Evolutionary conservation across 2,888 invertebrate species (phyloP).

Genomic region (Camponotus fellah): DNA sequence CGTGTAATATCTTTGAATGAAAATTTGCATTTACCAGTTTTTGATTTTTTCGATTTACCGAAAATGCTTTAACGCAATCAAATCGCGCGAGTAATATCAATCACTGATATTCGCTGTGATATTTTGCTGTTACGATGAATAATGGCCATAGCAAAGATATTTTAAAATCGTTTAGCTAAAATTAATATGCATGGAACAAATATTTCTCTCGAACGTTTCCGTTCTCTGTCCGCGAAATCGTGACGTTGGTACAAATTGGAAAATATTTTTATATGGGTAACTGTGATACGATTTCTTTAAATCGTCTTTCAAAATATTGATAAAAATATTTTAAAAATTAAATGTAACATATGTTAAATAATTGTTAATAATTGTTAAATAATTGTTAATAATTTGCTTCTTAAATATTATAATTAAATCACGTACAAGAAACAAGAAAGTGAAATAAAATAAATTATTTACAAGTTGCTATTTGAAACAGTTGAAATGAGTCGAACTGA

Average conservation of each 20-base stretch:
- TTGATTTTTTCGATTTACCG: neutral
- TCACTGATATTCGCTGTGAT: slow-evolving; percentile 36
- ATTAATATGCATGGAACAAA: slow-evolving; percentile 50
- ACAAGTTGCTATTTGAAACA: neutral
- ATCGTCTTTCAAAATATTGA: neutral
- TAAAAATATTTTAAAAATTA: slow-evolving; percentile 5
- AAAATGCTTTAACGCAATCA: slow-evolving; percentile 12
- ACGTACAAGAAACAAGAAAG: neutral
- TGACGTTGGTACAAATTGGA: neutral
- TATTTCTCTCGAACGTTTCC: slow-evolving; percentile 28
- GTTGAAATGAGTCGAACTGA: neutral
- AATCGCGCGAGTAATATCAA: slow-evolving; percentile 25
- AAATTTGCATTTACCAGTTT: neutral
- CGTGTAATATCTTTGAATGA: slow-evolving; percentile 14
- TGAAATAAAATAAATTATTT: neutral
- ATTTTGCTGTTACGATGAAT: slow-evolving; percentile 25
- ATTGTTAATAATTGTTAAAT: no score
- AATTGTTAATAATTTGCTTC: neutral
- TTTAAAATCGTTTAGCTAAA: slow-evolving; percentile 45
- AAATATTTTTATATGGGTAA: slow-evolving; percentile 40
- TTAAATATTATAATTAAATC: neutral
- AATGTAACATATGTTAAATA: neutral
- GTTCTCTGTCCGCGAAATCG: neutral
- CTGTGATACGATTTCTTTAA: slow-evolving; percentile 24
- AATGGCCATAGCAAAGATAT: slow-evolving; percentile 32